phyloP scores from a whole-genome alignment of 2,113 vertebrate genomes.

The Pterocles burchelli region DNA sequence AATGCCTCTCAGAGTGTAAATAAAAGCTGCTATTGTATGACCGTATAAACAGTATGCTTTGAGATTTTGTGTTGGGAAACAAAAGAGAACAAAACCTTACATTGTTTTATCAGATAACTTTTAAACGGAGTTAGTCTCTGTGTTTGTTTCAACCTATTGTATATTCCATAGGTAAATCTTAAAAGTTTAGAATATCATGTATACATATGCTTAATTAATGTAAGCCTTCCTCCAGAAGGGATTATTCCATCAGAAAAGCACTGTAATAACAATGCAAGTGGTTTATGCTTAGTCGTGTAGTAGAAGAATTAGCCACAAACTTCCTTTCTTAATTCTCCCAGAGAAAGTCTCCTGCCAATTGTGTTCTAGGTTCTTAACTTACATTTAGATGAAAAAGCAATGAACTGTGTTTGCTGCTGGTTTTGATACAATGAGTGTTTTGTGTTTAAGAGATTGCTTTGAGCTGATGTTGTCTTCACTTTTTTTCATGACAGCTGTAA shows the following conservation, averaged over 20 bases:
- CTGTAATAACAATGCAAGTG: neutral
- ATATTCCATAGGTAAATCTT: conserved; percentile 26
- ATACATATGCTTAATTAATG: neutral
- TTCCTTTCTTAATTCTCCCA: neutral
- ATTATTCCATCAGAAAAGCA: neutral
- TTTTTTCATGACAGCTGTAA: conserved; percentile 79
- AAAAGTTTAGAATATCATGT: neutral
- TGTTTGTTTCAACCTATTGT: conserved; percentile 23
- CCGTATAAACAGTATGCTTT: conserved; percentile 46
- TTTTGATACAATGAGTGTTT: neutral
- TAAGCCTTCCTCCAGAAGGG: neutral
- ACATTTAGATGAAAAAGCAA: neutral
- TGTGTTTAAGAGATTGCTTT: neutral
- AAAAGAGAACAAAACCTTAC: conserved; percentile 27
- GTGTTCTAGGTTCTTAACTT: neutral
- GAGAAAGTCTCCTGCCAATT: neutral
- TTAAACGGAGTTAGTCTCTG: neutral
- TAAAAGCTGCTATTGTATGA: conserved; percentile 26
- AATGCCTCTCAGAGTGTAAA: conserved; percentile 34
- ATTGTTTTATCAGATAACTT: conserved; percentile 42
- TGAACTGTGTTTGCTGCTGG: neutral
- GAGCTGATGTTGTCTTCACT: conserved; percentile 7
- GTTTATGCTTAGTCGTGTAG: neutral
- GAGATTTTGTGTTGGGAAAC: conserved; percentile 28
- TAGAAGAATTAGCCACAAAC: neutral